These are phyloP conservation scores for Stomatorhinus walkeri DNA, from an alignment of 2,797 vertebrate species.

Conservation along the genomic window DNA sequence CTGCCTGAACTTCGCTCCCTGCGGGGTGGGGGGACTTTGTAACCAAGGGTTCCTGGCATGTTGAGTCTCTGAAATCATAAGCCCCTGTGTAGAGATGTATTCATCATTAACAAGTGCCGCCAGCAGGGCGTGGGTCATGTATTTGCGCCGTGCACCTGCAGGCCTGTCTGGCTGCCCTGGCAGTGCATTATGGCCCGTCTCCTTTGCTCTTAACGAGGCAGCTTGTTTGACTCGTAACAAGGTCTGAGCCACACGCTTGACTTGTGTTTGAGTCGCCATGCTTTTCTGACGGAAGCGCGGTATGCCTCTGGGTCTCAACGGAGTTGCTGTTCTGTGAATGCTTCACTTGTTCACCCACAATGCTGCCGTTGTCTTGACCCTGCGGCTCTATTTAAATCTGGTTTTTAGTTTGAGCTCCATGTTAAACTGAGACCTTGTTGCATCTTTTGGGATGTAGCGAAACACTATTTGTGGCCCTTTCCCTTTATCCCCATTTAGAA, in stretches of 20 bases:
- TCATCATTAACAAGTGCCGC: background rate
- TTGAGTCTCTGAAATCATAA: background rate
- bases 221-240: background rate
- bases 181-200: background rate
- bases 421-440: background rate
- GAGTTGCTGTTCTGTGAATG: background rate
- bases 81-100: background rate
- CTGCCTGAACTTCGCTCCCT: background rate
- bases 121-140: background rate
- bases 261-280: background rate
- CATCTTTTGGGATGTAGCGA: background rate
- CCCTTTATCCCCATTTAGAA: background rate
- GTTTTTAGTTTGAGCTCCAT: background rate
- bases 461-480: background rate
- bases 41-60: background rate
- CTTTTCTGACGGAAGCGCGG: background rate
- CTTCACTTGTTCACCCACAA: constrained; percentile 4
- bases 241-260: background rate
- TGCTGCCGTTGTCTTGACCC: background rate
- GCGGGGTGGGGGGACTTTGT: background rate
- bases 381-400: background rate
- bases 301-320: background rate
- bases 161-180: background rate
- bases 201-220: background rate
- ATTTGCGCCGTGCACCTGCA: background rate